Percentiles rank a stretch among this genome's conserved stretches.
These are phyloP conservation scores for Salmo trutta DNA, from an alignment of 2,797 vertebrate genomes.

Conservation along the genomic window DNA sequence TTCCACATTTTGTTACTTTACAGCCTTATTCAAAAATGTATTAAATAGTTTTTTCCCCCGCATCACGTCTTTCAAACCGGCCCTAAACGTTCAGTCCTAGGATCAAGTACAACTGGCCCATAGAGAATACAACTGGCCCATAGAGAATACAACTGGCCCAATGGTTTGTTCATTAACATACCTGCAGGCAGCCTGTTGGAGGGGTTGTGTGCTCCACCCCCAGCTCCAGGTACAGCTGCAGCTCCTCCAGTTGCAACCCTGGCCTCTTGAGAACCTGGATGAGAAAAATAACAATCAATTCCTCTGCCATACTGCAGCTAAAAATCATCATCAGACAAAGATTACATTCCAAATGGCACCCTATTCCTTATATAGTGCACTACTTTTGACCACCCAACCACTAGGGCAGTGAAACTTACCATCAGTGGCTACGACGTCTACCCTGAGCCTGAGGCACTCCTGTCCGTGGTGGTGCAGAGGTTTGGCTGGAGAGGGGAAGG, in stretches of 20 bases:
- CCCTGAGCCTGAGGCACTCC: slow-evolving; percentile 84
- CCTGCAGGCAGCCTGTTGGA: slow-evolving; percentile 79
- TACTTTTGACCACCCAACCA: neutral
- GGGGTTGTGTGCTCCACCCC: slow-evolving; percentile 71
- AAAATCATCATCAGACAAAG: neutral
- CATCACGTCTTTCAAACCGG: neutral
- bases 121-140: neutral
- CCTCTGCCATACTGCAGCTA: neutral
- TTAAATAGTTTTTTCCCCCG: no score
- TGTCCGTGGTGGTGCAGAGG: slow-evolving; percentile 86
- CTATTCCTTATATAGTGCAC: neutral
- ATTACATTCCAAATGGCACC: neutral
- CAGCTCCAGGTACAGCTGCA: slow-evolving; percentile 25
- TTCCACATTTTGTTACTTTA: no score
- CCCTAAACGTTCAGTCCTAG: neutral
- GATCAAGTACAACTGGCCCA: neutral
- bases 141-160: neutral
- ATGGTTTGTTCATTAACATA: slow-evolving; percentile 46
- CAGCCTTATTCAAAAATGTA: no score
- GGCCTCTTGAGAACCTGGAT: slow-evolving; percentile 76
- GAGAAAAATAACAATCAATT: slow-evolving; percentile 18
- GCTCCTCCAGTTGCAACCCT: slow-evolving; percentile 67
- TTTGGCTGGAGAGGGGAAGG: slow-evolving; percentile 78
- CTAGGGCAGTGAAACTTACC: slow-evolving; percentile 73
- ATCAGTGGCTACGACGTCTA: slow-evolving; percentile 80